phyloP scores from a whole-genome alignment of 2,797 vertebrate species.

The Pseudochromis fuscus region DNA sequence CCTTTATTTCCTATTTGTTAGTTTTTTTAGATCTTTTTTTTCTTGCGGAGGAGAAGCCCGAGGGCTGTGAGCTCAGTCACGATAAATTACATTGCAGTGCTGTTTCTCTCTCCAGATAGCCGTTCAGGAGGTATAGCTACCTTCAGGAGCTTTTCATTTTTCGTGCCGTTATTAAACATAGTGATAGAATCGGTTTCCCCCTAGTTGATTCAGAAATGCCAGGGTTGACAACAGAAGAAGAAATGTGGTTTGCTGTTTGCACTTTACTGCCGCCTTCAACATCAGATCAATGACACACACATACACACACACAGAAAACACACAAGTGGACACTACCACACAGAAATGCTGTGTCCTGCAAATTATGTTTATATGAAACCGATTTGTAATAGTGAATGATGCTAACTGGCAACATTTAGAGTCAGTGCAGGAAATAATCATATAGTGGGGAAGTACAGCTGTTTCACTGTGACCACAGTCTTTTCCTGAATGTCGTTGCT shows the following conservation, averaged over 20 bases:
- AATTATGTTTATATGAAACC: neutral
- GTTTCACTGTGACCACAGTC: neutral
- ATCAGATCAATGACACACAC: slow-evolving; percentile 32
- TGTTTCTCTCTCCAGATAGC: slow-evolving; percentile 81
- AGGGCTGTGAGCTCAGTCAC: slow-evolving; percentile 68
- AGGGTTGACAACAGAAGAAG: slow-evolving; percentile 55
- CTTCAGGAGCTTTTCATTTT: slow-evolving; percentile 86
- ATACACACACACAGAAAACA: slow-evolving; percentile 1
- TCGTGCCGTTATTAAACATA: slow-evolving; percentile 83
- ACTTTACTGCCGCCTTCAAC: slow-evolving; percentile 45
- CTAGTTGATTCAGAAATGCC: slow-evolving; percentile 74
- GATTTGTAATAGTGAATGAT: neutral
- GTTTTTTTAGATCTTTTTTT: slow-evolving; percentile 50
- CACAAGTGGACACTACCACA: neutral
- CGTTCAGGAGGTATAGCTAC: slow-evolving; percentile 78
- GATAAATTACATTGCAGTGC: slow-evolving; percentile 78
- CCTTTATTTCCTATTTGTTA: slow-evolving; percentile 82
- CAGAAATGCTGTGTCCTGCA: neutral
- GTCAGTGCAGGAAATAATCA: neutral
- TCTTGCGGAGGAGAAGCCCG: slow-evolving; percentile 57
- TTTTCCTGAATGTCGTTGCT: neutral
- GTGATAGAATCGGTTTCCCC: slow-evolving; percentile 68
- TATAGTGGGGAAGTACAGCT: no score
- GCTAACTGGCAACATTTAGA: neutral
- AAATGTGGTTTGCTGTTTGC: slow-evolving; percentile 54